Conservation (phyloP, 2,113 vertebrate genomes). For the Tetrax tetrax region DNA sequence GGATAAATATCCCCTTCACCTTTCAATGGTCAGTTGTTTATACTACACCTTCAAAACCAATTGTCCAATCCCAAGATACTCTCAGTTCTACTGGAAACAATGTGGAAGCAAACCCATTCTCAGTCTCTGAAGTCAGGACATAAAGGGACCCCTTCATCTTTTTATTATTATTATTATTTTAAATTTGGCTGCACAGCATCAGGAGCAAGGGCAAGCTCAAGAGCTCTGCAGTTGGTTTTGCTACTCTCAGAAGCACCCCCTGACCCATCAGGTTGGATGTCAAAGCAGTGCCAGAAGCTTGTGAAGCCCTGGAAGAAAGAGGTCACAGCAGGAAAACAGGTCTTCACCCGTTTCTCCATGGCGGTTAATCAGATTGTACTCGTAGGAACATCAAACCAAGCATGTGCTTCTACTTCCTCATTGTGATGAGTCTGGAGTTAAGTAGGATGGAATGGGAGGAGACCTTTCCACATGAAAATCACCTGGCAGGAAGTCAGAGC, state of each 20-base stretch:
- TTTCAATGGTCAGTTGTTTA: neutral
- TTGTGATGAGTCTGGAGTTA: neutral
- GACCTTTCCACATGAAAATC: conserved; percentile 21
- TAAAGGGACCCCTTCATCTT: neutral
- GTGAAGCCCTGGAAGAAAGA: neutral
- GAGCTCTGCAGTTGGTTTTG: neutral
- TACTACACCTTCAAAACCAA: neutral
- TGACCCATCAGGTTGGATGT: neutral
- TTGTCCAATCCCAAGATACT: neutral
- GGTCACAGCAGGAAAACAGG: neutral
- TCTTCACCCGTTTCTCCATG: neutral
- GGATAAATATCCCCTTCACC: neutral
- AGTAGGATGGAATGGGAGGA: neutral
- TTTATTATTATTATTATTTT: neutral
- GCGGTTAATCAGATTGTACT: neutral
- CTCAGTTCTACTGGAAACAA: neutral
- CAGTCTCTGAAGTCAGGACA: neutral
- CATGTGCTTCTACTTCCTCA: conserved; percentile 17
- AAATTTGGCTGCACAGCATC: neutral
- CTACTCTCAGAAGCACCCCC: neutral
- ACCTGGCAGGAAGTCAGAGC: neutral
- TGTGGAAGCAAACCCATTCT: neutral
- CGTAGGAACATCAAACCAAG: neutral
- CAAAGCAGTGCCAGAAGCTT: neutral
- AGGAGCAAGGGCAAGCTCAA: neutral